Evolutionary conservation across 2,113 vertebrate genomes (phyloP), one percentile per base, ranked within the genome.

Genomic region (Athene noctua): DNA sequence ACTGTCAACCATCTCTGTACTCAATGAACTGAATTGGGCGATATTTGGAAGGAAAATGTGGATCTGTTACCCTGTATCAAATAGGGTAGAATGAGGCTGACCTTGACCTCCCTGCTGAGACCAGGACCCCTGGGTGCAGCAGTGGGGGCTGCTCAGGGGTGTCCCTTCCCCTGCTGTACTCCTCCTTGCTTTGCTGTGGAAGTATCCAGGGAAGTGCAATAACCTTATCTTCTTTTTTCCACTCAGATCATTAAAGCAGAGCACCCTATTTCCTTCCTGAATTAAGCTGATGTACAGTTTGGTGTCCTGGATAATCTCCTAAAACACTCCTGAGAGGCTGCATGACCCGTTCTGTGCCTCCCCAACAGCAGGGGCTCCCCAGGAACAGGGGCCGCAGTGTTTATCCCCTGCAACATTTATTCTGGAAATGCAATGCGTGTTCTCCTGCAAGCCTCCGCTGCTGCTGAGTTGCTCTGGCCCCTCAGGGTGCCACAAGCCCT

Each of bases 31-130:
- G 78, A 80, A 46, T 0, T 36, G 42, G 55, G 23, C 51, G 15
- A 67, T 16, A 26, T 32, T 13, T 51, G 40, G 65, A 27, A 30
- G 0, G 10, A 74, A n/a, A 42, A 72, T 0, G 0, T 2, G 51
- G 42, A 18, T n/a, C 44, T 66, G 38, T 9, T 57, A 22, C 8
- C 27, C 49, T 32, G 38, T 36, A 13, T 10, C 29, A 38, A 21
- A 34, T 22, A 20, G 46, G 26, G 7, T 42, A 81, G 58, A 63
- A 71, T 15, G n/a, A 36, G 47, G 15, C 51, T 86, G 75, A 27
- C 29, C 51, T 44, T 38, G 34, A 23, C 22, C 42, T 88, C n/a
- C 52, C 29, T 38, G 6, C 52, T 27, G 57, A 86, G 23, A 68
- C 6, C 34, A 74, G 36, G 30, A 32, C 10, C 29, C 15, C 10